phyloP scores from a whole-genome alignment of 2,797 vertebrate species.

The Tolypeutes matacus region DNA sequence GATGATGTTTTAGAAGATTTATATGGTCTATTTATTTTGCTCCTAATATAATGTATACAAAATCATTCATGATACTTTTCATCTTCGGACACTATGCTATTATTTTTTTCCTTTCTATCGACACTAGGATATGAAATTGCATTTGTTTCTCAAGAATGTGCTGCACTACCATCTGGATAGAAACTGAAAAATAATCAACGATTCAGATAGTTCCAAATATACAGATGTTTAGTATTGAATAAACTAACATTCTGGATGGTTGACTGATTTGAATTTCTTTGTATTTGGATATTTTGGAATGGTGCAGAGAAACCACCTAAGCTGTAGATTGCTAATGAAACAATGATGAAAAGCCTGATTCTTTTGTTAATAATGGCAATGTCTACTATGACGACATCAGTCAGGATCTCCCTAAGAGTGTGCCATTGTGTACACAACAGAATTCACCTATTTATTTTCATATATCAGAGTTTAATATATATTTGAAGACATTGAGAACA shows the following conservation, averaged over 20 bases:
- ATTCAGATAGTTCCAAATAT: conserved; percentile 63
- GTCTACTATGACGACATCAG: not conserved
- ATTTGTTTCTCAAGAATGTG: conserved; percentile 60
- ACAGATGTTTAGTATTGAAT: conserved; percentile 48
- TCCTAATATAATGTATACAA: not conserved
- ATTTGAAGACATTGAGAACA: not conserved
- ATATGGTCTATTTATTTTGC: not conserved
- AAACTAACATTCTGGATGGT: conserved; percentile 20
- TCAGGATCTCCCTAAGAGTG: not conserved
- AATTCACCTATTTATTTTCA: not conserved
- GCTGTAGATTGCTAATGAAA: not conserved
- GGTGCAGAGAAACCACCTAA: not conserved
- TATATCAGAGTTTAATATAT: not conserved
- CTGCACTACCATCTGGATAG: conserved; percentile 56
- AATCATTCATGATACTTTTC: not conserved
- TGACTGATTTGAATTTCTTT: conserved; percentile 17
- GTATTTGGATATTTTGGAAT: not conserved
- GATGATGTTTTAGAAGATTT: not conserved
- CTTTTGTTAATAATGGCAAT: not conserved
- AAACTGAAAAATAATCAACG: conserved; percentile 47
- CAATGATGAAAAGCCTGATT: not conserved
- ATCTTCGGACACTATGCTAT: not conserved
- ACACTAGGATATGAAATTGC: not conserved
- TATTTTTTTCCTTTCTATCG: conserved; percentile 24
- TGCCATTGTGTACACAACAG: not conserved